phyloP scores from a whole-genome alignment of 2,113 vertebrate species.

The Petrocephalus zakoni region DNA sequence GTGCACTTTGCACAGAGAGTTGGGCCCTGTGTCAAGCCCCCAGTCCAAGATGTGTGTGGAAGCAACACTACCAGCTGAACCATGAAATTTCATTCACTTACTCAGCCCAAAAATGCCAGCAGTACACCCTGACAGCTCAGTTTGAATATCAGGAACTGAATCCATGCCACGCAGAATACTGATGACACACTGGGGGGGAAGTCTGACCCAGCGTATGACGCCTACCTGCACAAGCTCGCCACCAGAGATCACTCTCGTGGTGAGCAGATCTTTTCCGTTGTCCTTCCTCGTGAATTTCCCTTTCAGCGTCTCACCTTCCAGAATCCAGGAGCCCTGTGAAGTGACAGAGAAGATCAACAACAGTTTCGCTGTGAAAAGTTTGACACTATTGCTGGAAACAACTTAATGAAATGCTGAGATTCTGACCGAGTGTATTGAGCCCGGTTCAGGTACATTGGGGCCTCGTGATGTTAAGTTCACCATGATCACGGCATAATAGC shows the following conservation, averaged over 20 bases:
- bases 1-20: neutral
- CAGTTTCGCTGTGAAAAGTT: neutral
- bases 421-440: neutral
- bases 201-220: neutral
- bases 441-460: neutral
- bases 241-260: conserved; percentile 62
- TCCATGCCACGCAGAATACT: neutral
- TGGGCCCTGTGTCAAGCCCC: neutral
- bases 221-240: conserved; percentile 81
- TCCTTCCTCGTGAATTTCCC: conserved; percentile 76
- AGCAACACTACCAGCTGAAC: neutral
- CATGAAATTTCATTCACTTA: neutral
- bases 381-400: neutral
- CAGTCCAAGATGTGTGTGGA: neutral
- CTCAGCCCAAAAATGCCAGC: neutral
- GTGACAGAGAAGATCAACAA: neutral
- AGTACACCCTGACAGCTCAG: neutral
- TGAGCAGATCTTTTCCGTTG: conserved; percentile 74
- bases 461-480: neutral
- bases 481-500: neutral
- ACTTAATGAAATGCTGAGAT: neutral
- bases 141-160: neutral
- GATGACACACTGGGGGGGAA: neutral
- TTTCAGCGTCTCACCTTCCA: conserved; percentile 67
- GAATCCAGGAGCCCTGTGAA: conserved; percentile 71